Evolutionary conservation across 1,140 invertebrate species (phyloP), one percentile per base, ranked within the genome.

Genomic region (Dreissena rostriformis): DNA sequence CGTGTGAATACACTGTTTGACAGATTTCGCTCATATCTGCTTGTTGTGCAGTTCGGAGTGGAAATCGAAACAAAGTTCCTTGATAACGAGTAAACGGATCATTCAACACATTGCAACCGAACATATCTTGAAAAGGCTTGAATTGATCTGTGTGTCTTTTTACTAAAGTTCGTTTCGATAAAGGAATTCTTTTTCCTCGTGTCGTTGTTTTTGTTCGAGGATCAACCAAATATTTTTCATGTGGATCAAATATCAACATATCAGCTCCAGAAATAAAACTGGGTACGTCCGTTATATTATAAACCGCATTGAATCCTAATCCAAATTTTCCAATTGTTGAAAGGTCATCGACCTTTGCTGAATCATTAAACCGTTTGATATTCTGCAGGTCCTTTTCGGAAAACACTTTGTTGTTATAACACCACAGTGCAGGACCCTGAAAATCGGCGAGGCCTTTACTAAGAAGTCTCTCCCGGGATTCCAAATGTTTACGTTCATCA

Each of bases 241-340:
- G 88, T 14, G 91, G 91, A 83, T 92, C 91, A 68, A 92, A 90
- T 17, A 90, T 78, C 28, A 89, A 89, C 1, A 91, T 65, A 29
- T 71, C 82, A 26, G 79, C 82, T 15, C 86, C 87, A 19, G 86
- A 89, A 12, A 91, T 55, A 39, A 92, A 88, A 73, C 88, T 88
- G 11, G 91, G 91, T 11, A 87, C 84, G 66, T 92, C 90, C 14
- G 91, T 91, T 49, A 92, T 71, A 86, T 92, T 90, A 71, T 91
- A 92, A 22, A 91, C 90, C 39, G 88, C 88, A 75, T 90, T 91
- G 79, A 91, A 92, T 90, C 91, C 88, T 89, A 92, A 51, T 70
- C 90, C 73, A 88, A 88, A 83, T 86, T 87, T 90, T 86, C 81
- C 91, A 71, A 92, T 88, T 81, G 91, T 92, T 14, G 87, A 85